phyloP scores from a whole-genome alignment of 2,888 invertebrate genomes.

The Arrhopalites spinosus region DNA sequence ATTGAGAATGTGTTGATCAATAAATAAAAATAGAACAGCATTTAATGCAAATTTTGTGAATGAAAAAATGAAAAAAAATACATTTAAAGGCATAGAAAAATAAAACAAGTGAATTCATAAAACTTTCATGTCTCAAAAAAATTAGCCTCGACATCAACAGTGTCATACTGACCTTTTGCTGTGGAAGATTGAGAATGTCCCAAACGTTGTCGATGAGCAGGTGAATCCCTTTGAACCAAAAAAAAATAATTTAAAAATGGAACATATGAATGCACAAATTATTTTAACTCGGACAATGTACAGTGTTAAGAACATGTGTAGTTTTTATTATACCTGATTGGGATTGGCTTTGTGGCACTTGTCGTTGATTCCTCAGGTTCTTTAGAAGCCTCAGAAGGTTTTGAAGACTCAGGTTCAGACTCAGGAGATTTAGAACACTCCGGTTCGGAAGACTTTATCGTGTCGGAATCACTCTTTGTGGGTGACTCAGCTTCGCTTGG shows the following conservation, averaged over 20 bases:
- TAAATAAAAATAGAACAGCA: not conserved
- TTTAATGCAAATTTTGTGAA: constrained; percentile 11
- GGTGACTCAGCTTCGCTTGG: not conserved
- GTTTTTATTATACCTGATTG: too few relatives aligned
- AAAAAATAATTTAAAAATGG: too few relatives aligned
- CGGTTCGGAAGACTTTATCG: not conserved
- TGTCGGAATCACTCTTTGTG: not conserved
- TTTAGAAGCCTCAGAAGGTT: constrained; percentile 5
- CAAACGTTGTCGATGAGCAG: too few relatives aligned
- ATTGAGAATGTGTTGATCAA: not conserved
- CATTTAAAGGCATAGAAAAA: not conserved
- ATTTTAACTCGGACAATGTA: too few relatives aligned
- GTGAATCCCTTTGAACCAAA: too few relatives aligned
- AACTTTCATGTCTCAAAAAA: too few relatives aligned
- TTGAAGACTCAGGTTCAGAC: not conserved
- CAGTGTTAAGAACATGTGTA: too few relatives aligned
- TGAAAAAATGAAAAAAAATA: not conserved
- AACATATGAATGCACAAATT: too few relatives aligned
- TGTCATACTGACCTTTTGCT: too few relatives aligned
- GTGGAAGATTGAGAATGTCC: too few relatives aligned
- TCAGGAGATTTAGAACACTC: not conserved
- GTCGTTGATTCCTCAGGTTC: not conserved
- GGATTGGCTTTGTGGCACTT: constrained; percentile 70
- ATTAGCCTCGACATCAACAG: too few relatives aligned
- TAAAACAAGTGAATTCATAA: too few relatives aligned